Evolutionary conservation across 2,113 vertebrate species (phyloP).

Genomic region (Chaetops frenatus): DNA sequence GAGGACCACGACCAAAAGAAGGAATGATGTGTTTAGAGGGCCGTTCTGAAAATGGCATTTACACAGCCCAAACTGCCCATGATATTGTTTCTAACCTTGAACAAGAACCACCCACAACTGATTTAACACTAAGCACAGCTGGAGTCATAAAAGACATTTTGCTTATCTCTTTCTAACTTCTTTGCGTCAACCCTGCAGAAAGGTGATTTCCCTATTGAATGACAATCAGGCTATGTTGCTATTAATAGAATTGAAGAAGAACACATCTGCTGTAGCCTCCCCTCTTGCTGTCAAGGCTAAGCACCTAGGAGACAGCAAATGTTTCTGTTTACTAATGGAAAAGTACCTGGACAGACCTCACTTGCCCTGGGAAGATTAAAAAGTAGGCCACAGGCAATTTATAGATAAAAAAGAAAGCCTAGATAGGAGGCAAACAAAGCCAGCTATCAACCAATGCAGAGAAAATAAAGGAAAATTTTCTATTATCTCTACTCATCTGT

Average conservation of each 20-base stretch:
- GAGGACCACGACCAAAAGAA: rapidly evolving
- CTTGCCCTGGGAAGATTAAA: constrained; percentile 7
- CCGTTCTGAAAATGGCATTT: not conserved
- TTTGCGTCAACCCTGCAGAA: not conserved
- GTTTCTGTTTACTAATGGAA: constrained; percentile 47
- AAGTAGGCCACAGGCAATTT: not conserved
- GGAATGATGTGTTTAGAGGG: not conserved
- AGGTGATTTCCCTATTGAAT: constrained; percentile 45
- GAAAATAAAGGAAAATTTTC: not conserved
- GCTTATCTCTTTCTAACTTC: not conserved
- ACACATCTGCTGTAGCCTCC: constrained; percentile 28
- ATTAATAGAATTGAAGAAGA: constrained; percentile 48
- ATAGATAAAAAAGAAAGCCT: not conserved
- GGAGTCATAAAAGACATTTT: not conserved
- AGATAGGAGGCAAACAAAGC: not conserved
- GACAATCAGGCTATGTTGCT: constrained; percentile 34
- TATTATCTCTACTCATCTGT: not conserved
- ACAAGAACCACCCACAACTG: not conserved
- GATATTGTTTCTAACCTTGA: not conserved
- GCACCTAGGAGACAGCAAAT: constrained; percentile 49
- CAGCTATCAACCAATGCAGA: not conserved
- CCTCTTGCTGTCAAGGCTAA: constrained; percentile 20
- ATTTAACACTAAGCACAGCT: not conserved
- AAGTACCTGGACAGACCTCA: constrained; percentile 48
- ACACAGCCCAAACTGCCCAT: not conserved